phyloP scores from a whole-genome alignment of 2,113 vertebrate species.

The Elaphurus davidianus region DNA sequence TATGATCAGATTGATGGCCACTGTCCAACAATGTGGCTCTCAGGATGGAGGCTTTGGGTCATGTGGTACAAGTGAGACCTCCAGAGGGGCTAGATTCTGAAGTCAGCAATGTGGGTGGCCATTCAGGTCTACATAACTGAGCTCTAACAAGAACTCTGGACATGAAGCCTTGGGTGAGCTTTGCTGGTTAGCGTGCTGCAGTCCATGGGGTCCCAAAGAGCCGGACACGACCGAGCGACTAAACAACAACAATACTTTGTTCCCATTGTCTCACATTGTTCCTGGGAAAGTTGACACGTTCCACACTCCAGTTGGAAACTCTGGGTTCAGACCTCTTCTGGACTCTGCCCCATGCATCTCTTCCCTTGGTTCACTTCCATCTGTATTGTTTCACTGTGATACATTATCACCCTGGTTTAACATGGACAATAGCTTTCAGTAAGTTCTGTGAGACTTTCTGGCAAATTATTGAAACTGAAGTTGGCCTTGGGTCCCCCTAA shows the following conservation, averaged over 20 bases:
- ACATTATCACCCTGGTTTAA: no score
- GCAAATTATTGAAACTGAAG: background rate
- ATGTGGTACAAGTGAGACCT: background rate
- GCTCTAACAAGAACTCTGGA: background rate
- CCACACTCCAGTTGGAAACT: background rate
- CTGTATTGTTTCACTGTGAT: background rate
- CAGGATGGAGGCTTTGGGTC: background rate
- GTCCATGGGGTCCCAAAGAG: background rate
- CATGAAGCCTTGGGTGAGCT: background rate
- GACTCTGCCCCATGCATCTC: background rate
- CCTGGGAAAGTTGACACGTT: background rate
- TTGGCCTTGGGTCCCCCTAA: background rate
- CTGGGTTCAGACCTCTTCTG: background rate
- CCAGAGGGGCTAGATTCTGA: background rate
- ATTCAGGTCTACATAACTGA: background rate
- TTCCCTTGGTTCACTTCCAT: background rate
- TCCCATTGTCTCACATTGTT: background rate
- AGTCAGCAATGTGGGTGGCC: background rate
- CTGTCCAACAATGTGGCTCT: background rate
- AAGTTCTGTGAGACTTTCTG: background rate
- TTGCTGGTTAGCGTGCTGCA: background rate
- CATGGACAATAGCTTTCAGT: background rate
- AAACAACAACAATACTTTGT: background rate
- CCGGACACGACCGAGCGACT: rapidly evolving
- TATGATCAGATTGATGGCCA: background rate